These are phyloP conservation scores for Trachymyrmex cornetzi DNA, from an alignment of 1,140 invertebrate genomes.

Conservation along the genomic window DNA sequence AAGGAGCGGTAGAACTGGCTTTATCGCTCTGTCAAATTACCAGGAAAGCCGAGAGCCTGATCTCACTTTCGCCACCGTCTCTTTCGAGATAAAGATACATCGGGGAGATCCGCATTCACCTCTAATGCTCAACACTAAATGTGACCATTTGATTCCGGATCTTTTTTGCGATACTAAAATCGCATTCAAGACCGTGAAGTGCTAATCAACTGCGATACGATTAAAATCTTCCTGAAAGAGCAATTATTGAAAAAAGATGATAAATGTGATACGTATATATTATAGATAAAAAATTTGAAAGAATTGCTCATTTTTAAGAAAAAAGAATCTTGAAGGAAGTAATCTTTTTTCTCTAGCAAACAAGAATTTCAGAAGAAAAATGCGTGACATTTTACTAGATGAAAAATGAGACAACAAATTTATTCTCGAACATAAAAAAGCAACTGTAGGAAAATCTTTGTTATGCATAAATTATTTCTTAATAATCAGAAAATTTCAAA, in stretches of 20 bases:
- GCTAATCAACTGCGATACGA: constrained; percentile 10
- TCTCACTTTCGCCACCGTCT: constrained; percentile 12
- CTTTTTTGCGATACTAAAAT: constrained; percentile 6
- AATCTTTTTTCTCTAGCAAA: neutral
- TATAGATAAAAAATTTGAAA: neutral
- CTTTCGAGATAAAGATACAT: constrained; percentile 3
- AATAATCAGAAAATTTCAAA: neutral
- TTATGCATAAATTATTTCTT: neutral
- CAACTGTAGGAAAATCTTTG: neutral
- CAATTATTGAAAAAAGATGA: neutral
- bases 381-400: neutral
- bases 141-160: neutral
- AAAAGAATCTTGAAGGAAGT: neutral
- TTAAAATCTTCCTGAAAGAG: neutral
- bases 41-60: constrained; percentile 29
- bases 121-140: constrained; percentile 13
- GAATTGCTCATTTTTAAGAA: neutral
- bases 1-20: constrained; percentile 25
- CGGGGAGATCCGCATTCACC: constrained; percentile 12
- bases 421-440: neutral
- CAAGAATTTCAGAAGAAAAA: constrained; percentile 26
- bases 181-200: neutral
- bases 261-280: neutral
- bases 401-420: constrained; percentile 10
- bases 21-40: constrained; percentile 33